phyloP scores from a whole-genome alignment of 2,888 invertebrate genomes.

The Drosophila percnosoma region DNA sequence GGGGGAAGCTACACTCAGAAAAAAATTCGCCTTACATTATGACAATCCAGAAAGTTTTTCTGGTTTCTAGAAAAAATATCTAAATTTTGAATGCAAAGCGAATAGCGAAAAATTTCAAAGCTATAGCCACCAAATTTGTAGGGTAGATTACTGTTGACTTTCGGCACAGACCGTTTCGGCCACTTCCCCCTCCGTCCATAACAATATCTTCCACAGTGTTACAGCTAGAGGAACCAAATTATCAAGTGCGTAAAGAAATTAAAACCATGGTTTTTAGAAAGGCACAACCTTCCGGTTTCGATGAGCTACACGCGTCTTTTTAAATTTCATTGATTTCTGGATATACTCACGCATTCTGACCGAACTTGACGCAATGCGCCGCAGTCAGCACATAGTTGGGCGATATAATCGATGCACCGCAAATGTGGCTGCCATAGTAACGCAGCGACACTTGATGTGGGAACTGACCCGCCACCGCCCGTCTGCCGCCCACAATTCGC shows the following conservation, averaged over 20 bases:
- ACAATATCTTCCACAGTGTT: background rate
- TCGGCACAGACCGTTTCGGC: background rate
- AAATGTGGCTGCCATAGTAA: constrained; percentile 58
- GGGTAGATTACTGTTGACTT: background rate
- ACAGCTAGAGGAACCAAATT: background rate
- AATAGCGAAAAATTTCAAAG: background rate
- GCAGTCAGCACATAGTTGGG: constrained; percentile 77
- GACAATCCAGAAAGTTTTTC: background rate
- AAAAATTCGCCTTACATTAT: background rate
- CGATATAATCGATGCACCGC: constrained; percentile 82
- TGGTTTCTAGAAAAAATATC: background rate
- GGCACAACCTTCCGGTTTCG: background rate
- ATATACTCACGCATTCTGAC: constrained; percentile 55
- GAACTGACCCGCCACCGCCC: constrained; percentile 81
- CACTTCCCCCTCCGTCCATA: background rate
- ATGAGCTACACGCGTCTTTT: background rate
- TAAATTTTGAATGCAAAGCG: background rate
- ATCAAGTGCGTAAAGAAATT: background rate
- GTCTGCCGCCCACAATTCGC: constrained; percentile 81
- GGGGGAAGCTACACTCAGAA: background rate
- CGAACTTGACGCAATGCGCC: constrained; percentile 81
- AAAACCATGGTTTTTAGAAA: background rate
- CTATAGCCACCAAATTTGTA: background rate
- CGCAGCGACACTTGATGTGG: constrained; percentile 84
- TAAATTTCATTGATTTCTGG: background rate